Evolutionary conservation across 2,888 invertebrate species (phyloP).

Genomic region (Colletes collaris): DNA sequence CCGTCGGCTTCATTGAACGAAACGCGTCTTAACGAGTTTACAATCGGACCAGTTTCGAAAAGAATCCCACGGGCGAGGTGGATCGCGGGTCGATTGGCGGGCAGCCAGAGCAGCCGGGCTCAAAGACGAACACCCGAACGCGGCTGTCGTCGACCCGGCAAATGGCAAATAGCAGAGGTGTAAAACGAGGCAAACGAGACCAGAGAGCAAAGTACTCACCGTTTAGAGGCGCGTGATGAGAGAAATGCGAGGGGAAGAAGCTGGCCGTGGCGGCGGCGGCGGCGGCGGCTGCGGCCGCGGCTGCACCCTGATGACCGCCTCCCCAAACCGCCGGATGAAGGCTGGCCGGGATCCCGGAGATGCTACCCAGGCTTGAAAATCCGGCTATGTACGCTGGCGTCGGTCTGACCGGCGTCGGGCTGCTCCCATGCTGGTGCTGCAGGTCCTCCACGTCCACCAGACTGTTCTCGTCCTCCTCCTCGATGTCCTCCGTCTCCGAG

Average conservation of each 20-base stretch:
- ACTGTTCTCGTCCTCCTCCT: slow-evolving; percentile 86
- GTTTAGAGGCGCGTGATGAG: slow-evolving; percentile 79
- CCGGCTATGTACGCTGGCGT: slow-evolving; percentile 80
- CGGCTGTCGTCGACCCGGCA: slow-evolving; percentile 54
- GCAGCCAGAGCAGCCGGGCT: slow-evolving; percentile 45
- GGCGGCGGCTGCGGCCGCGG: slow-evolving; percentile 73
- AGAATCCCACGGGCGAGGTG: slow-evolving; percentile 47
- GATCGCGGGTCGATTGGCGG: slow-evolving; percentile 53
- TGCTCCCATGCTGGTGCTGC: slow-evolving; percentile 63
- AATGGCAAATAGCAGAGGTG: slow-evolving; percentile 47
- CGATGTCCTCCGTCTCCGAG: slow-evolving; percentile 86
- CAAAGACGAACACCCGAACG: slow-evolving; percentile 52
- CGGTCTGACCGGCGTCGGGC: slow-evolving; percentile 78
- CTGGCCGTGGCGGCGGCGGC: slow-evolving; percentile 74
- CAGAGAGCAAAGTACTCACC: slow-evolving; percentile 67
- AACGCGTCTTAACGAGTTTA: slow-evolving; percentile 11
- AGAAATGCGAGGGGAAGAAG: slow-evolving; percentile 79
- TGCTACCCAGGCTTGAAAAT: slow-evolving; percentile 74
- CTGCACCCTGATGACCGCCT: slow-evolving; percentile 75
- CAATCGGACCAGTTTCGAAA: slow-evolving; percentile 54
- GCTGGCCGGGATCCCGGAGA: slow-evolving; percentile 72
- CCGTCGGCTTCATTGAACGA: slow-evolving; percentile 53
- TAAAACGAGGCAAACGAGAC: slow-evolving; percentile 2
- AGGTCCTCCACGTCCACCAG: slow-evolving; percentile 92
- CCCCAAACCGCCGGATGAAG: slow-evolving; percentile 79